phyloP scores from a whole-genome alignment of 1,140 invertebrate species.

The Eubasilissa regina region DNA sequence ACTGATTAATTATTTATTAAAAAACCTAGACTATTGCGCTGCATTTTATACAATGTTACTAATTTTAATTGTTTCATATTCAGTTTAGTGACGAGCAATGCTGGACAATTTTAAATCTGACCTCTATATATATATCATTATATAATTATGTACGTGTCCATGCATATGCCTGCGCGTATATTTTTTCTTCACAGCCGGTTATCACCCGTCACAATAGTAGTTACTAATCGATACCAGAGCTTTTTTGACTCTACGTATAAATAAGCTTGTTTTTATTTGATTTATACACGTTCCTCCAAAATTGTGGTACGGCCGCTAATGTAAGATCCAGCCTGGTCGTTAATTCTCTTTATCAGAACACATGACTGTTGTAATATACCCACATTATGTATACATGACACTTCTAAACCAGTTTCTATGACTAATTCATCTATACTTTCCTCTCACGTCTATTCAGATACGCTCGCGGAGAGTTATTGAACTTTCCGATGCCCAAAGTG shows the following conservation, averaged over 20 bases:
- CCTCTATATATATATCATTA: too few relatives aligned
- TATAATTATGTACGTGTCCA: too few relatives aligned
- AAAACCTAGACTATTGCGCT: too few relatives aligned
- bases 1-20: too few relatives aligned
- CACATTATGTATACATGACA: conserved; percentile 31
- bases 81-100: too few relatives aligned
- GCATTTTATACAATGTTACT: too few relatives aligned
- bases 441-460: background rate
- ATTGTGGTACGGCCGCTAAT: background rate
- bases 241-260: conserved; percentile 12
- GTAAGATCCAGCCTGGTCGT: conserved; percentile 24
- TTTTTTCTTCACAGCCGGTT: too few relatives aligned
- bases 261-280: conserved; percentile 13
- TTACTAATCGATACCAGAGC: too few relatives aligned
- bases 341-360: conserved; percentile 39
- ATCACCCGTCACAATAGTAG: too few relatives aligned
- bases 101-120: too few relatives aligned
- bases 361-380: conserved; percentile 27
- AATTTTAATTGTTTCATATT: too few relatives aligned
- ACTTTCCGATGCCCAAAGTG: conserved; percentile 24
- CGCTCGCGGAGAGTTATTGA: conserved; percentile 23
- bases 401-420: conserved; percentile 35
- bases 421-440: conserved; percentile 27
- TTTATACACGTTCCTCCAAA: conserved; percentile 11
- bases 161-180: too few relatives aligned